Conservation (phyloP, 2,113 vertebrate genomes). For the Gallinago undulata region DNA sequence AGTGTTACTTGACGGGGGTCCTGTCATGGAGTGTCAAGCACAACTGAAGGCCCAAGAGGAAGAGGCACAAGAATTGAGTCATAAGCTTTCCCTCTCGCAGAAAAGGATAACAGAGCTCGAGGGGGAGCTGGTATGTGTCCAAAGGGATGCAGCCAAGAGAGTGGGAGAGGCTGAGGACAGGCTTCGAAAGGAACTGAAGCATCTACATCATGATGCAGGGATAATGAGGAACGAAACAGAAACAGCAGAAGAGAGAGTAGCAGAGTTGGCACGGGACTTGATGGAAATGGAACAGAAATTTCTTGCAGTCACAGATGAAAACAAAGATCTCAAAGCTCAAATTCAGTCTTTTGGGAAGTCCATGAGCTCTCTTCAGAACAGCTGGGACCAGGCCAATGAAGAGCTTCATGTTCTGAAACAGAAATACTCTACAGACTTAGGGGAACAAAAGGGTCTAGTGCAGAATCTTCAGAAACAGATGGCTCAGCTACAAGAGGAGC, state of each 20-base stretch:
- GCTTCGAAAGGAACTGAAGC: slow-evolving; percentile 82
- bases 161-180: slow-evolving; percentile 70
- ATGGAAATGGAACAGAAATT: slow-evolving; percentile 88
- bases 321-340: slow-evolving; percentile 80
- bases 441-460: slow-evolving; percentile 33
- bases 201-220: slow-evolving; percentile 88
- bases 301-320: slow-evolving; percentile 81
- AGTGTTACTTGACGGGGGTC: slow-evolving; percentile 25
- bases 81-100: slow-evolving; percentile 75
- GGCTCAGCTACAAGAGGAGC: slow-evolving; percentile 51
- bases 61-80: slow-evolving; percentile 76
- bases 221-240: slow-evolving; percentile 93
- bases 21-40: slow-evolving; percentile 6
- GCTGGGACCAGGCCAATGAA: slow-evolving; percentile 81
- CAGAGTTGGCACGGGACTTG: slow-evolving; percentile 90
- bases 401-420: slow-evolving; percentile 67
- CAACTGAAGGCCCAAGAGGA: slow-evolving; percentile 74
- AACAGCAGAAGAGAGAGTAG: slow-evolving; percentile 93
- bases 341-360: slow-evolving; percentile 87
- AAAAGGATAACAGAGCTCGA: slow-evolving; percentile 71
- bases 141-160: slow-evolving; percentile 60
- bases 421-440: slow-evolving; percentile 59
- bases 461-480: slow-evolving; percentile 47
- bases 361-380: slow-evolving; percentile 91
- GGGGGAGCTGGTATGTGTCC: slow-evolving; percentile 60